Conservation (phyloP, 2,113 vertebrate species). For the Corythornis vintsioides region DNA sequence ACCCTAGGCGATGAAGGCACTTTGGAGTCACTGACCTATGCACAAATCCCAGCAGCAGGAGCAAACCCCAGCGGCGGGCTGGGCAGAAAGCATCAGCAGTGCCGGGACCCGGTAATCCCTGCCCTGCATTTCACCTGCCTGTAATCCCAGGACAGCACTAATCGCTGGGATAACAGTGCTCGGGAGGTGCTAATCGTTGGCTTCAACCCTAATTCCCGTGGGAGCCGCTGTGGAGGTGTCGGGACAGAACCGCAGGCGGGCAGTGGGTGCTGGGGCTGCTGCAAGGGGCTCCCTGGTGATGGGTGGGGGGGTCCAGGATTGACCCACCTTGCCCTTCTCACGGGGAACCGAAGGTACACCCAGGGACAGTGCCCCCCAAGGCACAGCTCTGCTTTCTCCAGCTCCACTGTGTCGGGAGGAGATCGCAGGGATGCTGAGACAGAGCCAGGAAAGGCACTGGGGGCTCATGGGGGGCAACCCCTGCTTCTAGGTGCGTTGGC, state of each 20-base stretch:
- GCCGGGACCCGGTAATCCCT: background rate
- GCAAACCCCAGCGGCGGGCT: background rate
- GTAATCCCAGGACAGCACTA: conserved; percentile 5
- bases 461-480: fast-evolving
- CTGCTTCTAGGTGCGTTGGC: fast-evolving
- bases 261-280: background rate
- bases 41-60: fast-evolving
- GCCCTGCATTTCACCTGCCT: background rate
- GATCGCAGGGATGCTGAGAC: fast-evolving
- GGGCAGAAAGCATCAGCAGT: fast-evolving
- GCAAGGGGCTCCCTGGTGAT: background rate
- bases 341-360: background rate
- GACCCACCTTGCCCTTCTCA: fast-evolving
- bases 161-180: conserved; percentile 2
- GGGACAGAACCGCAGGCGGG: fast-evolving
- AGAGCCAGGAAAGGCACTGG: background rate
- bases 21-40: fast-evolving
- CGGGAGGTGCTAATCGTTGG: fast-evolving
- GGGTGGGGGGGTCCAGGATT: fast-evolving
- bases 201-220: conserved; percentile 6
- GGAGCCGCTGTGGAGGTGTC: background rate
- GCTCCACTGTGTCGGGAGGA: no score
- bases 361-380: fast-evolving
- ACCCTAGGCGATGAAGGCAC: background rate
- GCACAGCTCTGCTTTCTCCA: background rate